These are phyloP conservation scores for Botia kubotai DNA, from an alignment of 2,797 vertebrate species.

Conservation along the genomic window DNA sequence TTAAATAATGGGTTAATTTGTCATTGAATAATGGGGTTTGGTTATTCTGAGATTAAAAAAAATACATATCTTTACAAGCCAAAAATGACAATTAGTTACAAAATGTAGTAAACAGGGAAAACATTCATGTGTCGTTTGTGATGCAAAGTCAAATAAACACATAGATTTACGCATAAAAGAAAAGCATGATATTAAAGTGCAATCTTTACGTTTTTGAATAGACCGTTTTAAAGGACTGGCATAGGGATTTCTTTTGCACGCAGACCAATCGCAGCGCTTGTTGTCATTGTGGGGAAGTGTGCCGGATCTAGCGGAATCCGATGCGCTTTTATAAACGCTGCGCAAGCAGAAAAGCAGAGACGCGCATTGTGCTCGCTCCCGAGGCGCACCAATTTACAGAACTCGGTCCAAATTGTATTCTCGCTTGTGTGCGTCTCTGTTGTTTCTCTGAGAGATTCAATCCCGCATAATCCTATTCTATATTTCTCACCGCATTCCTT, in stretches of 20 bases:
- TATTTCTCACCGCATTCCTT: constrained; percentile 3
- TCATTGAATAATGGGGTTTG: neutral
- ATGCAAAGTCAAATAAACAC: no score
- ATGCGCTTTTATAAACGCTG: constrained; percentile 58
- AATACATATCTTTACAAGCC: neutral
- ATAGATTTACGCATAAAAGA: no score
- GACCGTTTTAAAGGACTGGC: neutral
- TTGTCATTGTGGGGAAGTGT: constrained; percentile 63
- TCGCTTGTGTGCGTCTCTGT: neutral
- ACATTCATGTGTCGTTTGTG: no score
- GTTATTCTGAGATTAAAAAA: neutral
- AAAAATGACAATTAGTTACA: no score
- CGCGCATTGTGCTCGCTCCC: constrained; percentile 58
- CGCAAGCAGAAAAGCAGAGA: constrained; percentile 56
- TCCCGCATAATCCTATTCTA: neutral
- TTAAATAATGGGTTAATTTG: constrained; percentile 37
- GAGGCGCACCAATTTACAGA: constrained; percentile 31
- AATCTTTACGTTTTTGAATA: no score
- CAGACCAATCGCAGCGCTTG: constrained; percentile 66
- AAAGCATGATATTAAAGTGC: no score
- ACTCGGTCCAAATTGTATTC: constrained; percentile 12
- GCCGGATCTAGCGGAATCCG: constrained; percentile 52
- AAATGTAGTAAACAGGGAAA: no score
- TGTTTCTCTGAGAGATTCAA: neutral
- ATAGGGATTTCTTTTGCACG: neutral